Evolutionary conservation across 2,113 vertebrate genomes (phyloP).

Genomic region (Dromiciops gliroides): DNA sequence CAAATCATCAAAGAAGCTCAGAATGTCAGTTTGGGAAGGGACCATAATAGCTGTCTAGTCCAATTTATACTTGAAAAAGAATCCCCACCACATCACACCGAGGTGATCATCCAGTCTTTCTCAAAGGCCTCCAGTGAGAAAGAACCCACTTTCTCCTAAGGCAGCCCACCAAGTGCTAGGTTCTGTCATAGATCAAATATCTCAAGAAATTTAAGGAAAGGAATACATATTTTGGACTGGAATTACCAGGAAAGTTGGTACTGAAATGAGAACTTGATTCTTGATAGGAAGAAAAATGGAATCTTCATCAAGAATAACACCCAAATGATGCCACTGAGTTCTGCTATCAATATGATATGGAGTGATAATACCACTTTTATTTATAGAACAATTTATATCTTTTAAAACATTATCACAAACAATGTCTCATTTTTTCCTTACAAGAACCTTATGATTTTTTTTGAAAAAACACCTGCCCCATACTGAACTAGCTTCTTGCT

Average conservation of each 20-base stretch:
- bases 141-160: background rate
- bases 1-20: background rate
- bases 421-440: background rate
- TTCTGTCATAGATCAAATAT: background rate
- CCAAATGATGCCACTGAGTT: background rate
- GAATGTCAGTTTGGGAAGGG: background rate
- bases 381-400: background rate
- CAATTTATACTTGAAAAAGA: background rate
- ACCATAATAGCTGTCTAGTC: too few relatives aligned
- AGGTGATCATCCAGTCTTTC: background rate
- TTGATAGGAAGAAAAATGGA: background rate
- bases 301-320: background rate
- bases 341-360: background rate
- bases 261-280: background rate
- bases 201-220: background rate
- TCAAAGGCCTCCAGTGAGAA: background rate
- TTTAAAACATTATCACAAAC: background rate
- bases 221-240: background rate
- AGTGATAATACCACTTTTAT: background rate
- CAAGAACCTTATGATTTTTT: background rate
- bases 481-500: background rate
- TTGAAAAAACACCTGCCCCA: background rate
- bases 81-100: background rate
- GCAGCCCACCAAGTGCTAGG: background rate
- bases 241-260: background rate